Conservation (phyloP, 2,797 vertebrate genomes). For the Australoheros facetus region DNA sequence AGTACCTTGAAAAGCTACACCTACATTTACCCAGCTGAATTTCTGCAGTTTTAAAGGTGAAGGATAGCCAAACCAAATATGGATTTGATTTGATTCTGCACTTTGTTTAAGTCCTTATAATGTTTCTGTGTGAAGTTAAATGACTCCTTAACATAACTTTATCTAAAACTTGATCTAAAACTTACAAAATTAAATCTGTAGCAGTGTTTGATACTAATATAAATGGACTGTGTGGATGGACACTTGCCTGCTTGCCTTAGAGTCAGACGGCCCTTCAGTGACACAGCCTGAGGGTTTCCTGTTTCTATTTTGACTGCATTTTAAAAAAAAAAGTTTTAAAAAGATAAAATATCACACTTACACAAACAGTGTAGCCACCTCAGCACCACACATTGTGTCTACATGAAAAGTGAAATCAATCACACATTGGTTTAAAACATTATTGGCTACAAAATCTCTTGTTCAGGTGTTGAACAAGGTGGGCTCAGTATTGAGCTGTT, state of each 20-base stretch:
- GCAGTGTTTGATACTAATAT: conserved; percentile 48
- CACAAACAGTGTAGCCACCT: conserved; percentile 6
- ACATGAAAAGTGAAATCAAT: conserved; percentile 43
- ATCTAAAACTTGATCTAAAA: neutral
- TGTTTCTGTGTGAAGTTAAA: neutral
- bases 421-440: conserved; percentile 46
- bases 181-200: conserved; percentile 1
- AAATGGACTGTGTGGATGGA: conserved; percentile 33
- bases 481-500: conserved; percentile 56
- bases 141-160: neutral
- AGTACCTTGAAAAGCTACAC: neutral
- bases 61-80: neutral
- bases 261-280: conserved; percentile 35
- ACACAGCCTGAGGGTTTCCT: conserved; percentile 37
- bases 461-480: conserved; percentile 45
- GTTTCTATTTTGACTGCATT: conserved; percentile 27
- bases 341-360: conserved; percentile 15
- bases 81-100: neutral
- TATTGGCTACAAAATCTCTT: conserved; percentile 52
- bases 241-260: conserved; percentile 10
- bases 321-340: conserved; percentile 1
- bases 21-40: neutral
- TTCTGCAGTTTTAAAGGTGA: neutral
- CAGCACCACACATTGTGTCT: conserved; percentile 39
- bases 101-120: accelerated